Evolutionary conservation across 2,113 vertebrate genomes (phyloP), one percentile per base, ranked within the genome.

Genomic region (Mesocricetus auratus): DNA sequence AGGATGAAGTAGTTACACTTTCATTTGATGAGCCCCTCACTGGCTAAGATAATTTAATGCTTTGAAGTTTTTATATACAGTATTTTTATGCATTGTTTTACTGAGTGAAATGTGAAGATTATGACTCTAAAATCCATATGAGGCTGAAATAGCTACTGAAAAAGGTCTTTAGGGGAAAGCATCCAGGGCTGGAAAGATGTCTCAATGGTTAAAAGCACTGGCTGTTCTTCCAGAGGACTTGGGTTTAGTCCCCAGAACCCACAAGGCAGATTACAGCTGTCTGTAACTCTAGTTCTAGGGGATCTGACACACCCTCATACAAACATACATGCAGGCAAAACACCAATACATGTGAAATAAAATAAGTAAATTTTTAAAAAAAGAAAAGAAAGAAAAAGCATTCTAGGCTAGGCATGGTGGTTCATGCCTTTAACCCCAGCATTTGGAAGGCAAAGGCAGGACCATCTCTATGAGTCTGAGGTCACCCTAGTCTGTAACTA

Each of bases 21-120:
- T 60, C 64, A 86, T 66, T 92, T 88, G 89, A 42, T 75, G 82
- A 91, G 24, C 42, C 16, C 19, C 53, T 81, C 7, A 36, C 47
- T 50, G 13, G 50, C 58, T 95, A 85, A 85, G 90, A 93, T 47
- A 95, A 68, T 39, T 45, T 68, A 96, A 90, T 53, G 68, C 39
- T 96, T 96, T 68, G 78, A 78, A 91, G 21, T 5, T 33, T 68
- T 68, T 53, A 95, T 39, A 36, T 42, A 74, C 9, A 62, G 33
- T 73, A 2, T 79, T 62, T 94, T 93, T 85, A 93, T 89, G 92
- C 24, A 21, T 26, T 69, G 56, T n/a, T 81, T 78, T 60, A 89
- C 85, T 93, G 16, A 69, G 85, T 50, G 79, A 92, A 92, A n/a
- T 89, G 24, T 81, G 26, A 88, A 73, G 91, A 86, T 22, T 64